phyloP scores from a whole-genome alignment of 2,888 invertebrate genomes.

The Apotomis betuletana region DNA sequence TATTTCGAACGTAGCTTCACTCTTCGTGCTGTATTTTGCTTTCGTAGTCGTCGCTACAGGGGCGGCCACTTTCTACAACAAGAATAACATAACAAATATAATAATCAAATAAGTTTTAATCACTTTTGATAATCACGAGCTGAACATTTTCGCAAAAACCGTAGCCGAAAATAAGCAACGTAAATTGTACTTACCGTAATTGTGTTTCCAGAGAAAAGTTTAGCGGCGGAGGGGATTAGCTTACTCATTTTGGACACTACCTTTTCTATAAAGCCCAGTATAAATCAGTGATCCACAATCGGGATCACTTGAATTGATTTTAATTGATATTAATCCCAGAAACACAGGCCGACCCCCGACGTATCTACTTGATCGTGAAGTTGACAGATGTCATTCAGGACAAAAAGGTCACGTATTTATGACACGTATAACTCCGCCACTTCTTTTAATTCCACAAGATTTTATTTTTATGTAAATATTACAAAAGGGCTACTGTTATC shows the following conservation, averaged over 20 bases:
- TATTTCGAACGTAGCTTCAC: slow-evolving; percentile 85
- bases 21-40: slow-evolving; percentile 83
- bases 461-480: background rate
- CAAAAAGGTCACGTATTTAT: slow-evolving; percentile 36
- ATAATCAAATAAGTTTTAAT: background rate
- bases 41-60: slow-evolving; percentile 68
- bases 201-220: slow-evolving; percentile 64
- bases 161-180: slow-evolving; percentile 37
- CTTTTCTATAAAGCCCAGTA: slow-evolving; percentile 69
- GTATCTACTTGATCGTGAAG: slow-evolving; percentile 32
- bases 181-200: slow-evolving; percentile 61
- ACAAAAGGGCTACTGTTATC: background rate
- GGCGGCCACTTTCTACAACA: slow-evolving; percentile 71
- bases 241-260: slow-evolving; percentile 72
- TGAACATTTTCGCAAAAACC: slow-evolving; percentile 2
- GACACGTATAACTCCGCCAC: slow-evolving; percentile 21
- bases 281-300: slow-evolving; percentile 59
- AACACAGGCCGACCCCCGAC: slow-evolving; percentile 39
- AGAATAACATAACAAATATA: slow-evolving; percentile 44
- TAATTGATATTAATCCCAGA: slow-evolving; percentile 20
- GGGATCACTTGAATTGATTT: slow-evolving; percentile 55
- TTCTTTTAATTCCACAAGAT: background rate
- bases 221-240: slow-evolving; percentile 68
- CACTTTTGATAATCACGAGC: slow-evolving; percentile 4
- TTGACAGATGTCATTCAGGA: slow-evolving; percentile 38